These are phyloP conservation scores for Archaeoteleia sp. DNA, from an alignment of 2,888 invertebrate species.

Conservation along the genomic window DNA sequence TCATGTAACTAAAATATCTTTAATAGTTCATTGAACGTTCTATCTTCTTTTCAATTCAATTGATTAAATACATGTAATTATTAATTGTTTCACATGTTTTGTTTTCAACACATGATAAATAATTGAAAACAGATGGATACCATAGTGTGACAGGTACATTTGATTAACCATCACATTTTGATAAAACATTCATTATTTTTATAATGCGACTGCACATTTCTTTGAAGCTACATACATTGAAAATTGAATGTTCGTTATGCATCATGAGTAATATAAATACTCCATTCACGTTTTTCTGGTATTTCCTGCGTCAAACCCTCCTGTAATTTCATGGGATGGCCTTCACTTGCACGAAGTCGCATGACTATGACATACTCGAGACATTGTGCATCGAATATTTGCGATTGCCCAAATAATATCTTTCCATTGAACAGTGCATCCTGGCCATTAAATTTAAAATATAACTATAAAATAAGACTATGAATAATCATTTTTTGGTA, in stretches of 20 bases:
- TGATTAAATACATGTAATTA: too few relatives aligned
- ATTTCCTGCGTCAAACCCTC: slow-evolving; percentile 63
- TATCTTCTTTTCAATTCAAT: too few relatives aligned
- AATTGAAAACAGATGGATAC: too few relatives aligned
- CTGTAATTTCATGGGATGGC: slow-evolving; percentile 61
- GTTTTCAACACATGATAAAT: too few relatives aligned
- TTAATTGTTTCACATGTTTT: too few relatives aligned
- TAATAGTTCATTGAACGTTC: too few relatives aligned
- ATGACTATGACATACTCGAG: slow-evolving; percentile 43
- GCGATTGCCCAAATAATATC: slow-evolving; percentile 14
- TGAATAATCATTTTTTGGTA: too few relatives aligned
- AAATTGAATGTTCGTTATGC: slow-evolving; percentile 59
- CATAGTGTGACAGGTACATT: too few relatives aligned
- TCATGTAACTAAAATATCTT: too few relatives aligned
- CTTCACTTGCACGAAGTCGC: slow-evolving; percentile 53
- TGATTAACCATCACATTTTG: slow-evolving; percentile 7
- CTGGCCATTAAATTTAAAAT: too few relatives aligned
- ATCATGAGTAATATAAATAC: slow-evolving; percentile 63
- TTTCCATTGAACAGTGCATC: too few relatives aligned
- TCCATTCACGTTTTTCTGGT: slow-evolving; percentile 67
- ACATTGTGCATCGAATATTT: slow-evolving; percentile 30
- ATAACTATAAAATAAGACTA: background rate
- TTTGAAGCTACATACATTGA: slow-evolving; percentile 44
- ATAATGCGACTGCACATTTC: slow-evolving; percentile 27
- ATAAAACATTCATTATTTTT: slow-evolving; percentile 47